Conservation (phyloP, 2,888 invertebrate genomes). For the Eilema caniola region DNA sequence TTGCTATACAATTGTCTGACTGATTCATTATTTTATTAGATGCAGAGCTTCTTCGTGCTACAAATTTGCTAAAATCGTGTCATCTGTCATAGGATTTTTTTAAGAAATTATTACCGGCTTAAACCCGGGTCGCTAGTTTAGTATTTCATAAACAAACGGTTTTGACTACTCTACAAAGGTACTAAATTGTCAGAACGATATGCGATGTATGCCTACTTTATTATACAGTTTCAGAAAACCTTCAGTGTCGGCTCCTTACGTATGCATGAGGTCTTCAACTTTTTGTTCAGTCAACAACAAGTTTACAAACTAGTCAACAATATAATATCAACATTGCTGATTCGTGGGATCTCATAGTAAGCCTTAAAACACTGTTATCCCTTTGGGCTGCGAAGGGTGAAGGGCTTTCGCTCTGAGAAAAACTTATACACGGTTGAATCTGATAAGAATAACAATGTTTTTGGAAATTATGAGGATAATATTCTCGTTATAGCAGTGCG, state of each 20-base stretch:
- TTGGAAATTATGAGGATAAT: slow-evolving; percentile 11
- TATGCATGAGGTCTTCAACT: slow-evolving; percentile 28
- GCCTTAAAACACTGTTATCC: slow-evolving; percentile 21
- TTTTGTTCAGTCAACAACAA: slow-evolving; percentile 20
- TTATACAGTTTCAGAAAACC: slow-evolving; percentile 17
- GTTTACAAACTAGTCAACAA: slow-evolving; percentile 24
- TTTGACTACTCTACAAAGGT: background rate
- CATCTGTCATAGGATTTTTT: too few species aligned
- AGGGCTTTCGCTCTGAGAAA: slow-evolving; percentile 1
- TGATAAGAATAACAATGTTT: slow-evolving; percentile 14
- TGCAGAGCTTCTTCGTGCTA: too few species aligned
- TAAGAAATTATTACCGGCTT: too few species aligned
- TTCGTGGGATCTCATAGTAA: slow-evolving; percentile 16
- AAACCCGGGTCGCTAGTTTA: background rate
- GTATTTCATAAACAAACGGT: background rate
- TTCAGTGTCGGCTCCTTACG: slow-evolving; percentile 19
- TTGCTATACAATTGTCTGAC: too few species aligned
- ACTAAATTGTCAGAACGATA: background rate
- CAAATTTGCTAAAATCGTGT: too few species aligned
- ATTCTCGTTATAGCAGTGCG: background rate
- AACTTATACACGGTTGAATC: slow-evolving; percentile 13
- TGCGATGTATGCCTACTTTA: background rate
- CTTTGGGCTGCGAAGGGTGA: slow-evolving; percentile 10
- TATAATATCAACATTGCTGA: slow-evolving; percentile 22
- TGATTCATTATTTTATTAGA: too few species aligned